These are phyloP conservation scores for Forbesichthys papilliferus DNA, from an alignment of 2,113 vertebrate species.

Conservation along the genomic window DNA sequence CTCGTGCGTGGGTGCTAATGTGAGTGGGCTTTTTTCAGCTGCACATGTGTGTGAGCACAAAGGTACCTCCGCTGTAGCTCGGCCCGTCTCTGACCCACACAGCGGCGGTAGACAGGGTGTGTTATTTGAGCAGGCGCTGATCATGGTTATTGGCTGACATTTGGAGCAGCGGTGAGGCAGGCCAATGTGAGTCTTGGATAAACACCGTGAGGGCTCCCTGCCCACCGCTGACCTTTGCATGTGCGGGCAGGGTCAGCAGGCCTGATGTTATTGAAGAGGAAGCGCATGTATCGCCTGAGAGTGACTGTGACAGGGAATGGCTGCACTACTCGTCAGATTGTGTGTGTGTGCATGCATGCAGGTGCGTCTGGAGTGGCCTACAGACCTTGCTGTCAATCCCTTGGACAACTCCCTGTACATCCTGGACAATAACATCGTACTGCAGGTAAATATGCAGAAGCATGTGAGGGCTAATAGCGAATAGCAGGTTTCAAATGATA, in stretches of 20 bases:
- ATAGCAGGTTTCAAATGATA: too few relatives aligned
- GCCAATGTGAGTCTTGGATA: conserved; percentile 64
- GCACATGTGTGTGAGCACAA: conserved; percentile 26
- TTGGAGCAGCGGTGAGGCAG: conserved; percentile 59
- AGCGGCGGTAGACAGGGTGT: conserved; percentile 36
- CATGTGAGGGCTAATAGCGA: too few relatives aligned
- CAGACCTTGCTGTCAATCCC: conserved; percentile 93
- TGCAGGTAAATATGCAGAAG: conserved; percentile 74
- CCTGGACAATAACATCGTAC: conserved; percentile 97
- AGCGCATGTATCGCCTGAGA: conserved; percentile 58
- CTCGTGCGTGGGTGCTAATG: background rate
- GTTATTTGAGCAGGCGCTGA: conserved; percentile 63
- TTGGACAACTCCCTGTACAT: conserved; percentile 96
- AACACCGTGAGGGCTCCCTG: conserved; percentile 64
- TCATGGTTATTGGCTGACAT: conserved; percentile 75
- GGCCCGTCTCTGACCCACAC: conserved; percentile 57
- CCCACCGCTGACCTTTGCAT: conserved; percentile 69
- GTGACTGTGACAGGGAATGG: conserved; percentile 31
- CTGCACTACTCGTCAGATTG: conserved; percentile 5
- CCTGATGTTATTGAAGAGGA: conserved; percentile 69
- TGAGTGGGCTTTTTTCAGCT: background rate
- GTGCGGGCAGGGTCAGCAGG: conserved; percentile 61
- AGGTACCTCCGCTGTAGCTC: conserved; percentile 14
- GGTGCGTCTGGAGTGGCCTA: conserved; percentile 97
- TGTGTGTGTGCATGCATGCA: conserved; percentile 53